These are phyloP conservation scores for Uromys caudimaculatus DNA, from an alignment of 2,797 vertebrate genomes.

Conservation along the genomic window DNA sequence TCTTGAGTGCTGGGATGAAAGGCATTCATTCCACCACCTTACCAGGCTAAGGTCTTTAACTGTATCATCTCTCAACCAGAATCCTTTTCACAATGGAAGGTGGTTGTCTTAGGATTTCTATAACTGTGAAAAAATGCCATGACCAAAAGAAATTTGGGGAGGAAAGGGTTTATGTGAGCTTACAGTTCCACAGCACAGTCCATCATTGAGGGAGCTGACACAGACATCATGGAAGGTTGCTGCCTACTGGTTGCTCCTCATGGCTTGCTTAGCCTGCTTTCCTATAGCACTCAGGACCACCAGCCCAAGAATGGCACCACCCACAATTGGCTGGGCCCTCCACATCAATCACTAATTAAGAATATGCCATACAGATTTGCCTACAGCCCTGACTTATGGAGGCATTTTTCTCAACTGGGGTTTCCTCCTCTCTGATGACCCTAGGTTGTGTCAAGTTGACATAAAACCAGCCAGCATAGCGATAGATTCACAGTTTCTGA, in stretches of 20 bases:
- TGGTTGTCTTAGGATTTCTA: neutral
- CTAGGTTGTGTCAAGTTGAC: neutral
- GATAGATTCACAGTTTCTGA: neutral
- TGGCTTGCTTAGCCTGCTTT: neutral
- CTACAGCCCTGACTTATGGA: neutral
- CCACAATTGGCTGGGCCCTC: neutral
- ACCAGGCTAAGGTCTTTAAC: neutral
- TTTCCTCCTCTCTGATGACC: neutral
- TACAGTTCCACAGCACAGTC: neutral
- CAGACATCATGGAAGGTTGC: neutral
- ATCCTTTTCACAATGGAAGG: neutral
- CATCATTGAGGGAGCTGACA: neutral
- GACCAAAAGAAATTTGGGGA: neutral
- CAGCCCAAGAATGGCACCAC: neutral
- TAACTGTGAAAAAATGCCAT: neutral
- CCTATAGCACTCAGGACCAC: neutral
- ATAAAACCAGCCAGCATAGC: neutral
- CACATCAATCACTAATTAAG: neutral
- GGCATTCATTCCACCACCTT: neutral
- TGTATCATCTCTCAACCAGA: neutral
- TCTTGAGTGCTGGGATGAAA: neutral
- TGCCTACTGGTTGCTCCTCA: neutral
- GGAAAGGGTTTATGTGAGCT: neutral
- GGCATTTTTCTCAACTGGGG: neutral
- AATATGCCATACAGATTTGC: neutral